Evolutionary conservation across 2,888 invertebrate species (phyloP).

Genomic region (Furcula furcula): DNA sequence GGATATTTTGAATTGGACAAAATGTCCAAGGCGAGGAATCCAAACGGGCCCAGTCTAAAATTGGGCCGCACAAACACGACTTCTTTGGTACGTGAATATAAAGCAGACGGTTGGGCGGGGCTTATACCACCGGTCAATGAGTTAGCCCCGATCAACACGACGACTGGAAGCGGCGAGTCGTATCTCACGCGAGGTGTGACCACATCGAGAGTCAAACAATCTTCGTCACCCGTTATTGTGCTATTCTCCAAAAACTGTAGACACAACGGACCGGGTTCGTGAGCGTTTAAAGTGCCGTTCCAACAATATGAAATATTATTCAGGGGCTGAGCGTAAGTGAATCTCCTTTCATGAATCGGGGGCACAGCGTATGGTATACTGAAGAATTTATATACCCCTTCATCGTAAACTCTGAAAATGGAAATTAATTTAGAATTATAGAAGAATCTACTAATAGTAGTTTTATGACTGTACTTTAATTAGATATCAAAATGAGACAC

Average conservation of each 20-base stretch:
- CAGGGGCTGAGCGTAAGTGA: conserved; percentile 86
- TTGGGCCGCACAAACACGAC: conserved; percentile 94
- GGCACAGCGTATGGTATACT: conserved; percentile 91
- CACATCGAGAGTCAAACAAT: conserved; percentile 92
- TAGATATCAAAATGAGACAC: no score
- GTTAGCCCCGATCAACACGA: conserved; percentile 91
- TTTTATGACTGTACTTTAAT: no score
- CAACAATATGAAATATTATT: conserved; percentile 88
- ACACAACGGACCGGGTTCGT: conserved; percentile 85
- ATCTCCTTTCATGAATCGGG: conserved; percentile 85
- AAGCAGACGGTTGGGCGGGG: conserved; percentile 87
- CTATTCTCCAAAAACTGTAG: conserved; percentile 86
- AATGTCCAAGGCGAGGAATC: conserved; percentile 89
- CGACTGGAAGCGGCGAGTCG: conserved; percentile 89
- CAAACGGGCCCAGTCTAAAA: conserved; percentile 89
- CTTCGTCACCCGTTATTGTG: conserved; percentile 86
- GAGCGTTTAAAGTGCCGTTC: conserved; percentile 87
- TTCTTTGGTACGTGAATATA: conserved; percentile 88
- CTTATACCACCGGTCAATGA: conserved; percentile 89
- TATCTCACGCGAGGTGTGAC: conserved; percentile 91
- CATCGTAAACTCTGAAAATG: conserved; percentile 85
- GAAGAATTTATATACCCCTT: conserved; percentile 89
- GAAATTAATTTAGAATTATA: no score
- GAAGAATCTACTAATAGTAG: no score
- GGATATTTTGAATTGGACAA: conserved; percentile 87